Evolutionary conservation across 2,113 vertebrate species (phyloP), one percentile per base, ranked within the genome.

Genomic region (Dicentrarchus labrax): DNA sequence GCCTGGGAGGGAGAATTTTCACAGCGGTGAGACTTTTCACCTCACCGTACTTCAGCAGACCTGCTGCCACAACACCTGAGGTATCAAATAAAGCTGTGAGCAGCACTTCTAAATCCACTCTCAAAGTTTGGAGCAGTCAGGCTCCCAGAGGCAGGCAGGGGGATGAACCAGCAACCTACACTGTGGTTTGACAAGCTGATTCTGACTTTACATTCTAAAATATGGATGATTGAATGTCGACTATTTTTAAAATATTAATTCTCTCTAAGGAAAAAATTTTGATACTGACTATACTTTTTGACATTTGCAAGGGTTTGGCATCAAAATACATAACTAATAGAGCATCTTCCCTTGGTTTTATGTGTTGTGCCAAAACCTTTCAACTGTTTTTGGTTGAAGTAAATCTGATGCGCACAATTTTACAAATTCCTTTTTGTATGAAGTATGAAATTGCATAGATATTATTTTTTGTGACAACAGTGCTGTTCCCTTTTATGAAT

Each of bases 21-120:
- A 56, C 66, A 50, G 67, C 21, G 5, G 19, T 65, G 36, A 78
- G 70, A 48, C 76, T 67, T 45, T 59, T 69, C 77, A 57, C 50
- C 39, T 72, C 22, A 0, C 38, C 0, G 50, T 16, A 1, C 53
- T 43, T 19, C 72, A 8, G 61, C 43, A 70, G 16, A 53, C 65
- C 77, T 54, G 61, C 83, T 53, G 68, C 79, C 30, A 10, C 53
- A 67, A 64, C 78, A 81, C 51, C 80, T 64, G 45, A 82, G 57
- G 36, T 17, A 10, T 66, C 56, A 66, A 60, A 73, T 48, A 54
- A 74, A 80, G 89, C 82, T 64, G 62, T 41, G 64, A 82, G 21
- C 51, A 12, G n/a, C 71, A 61, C 45, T 21, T 75, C 11, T 50
- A 39, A 87, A 82, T 60, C 70, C 61, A 82, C 22, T 50, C 60